Evolutionary conservation across 1,140 invertebrate genomes (phyloP), one percentile per base, ranked within the genome.

Genomic region (Parapsyche elsis): DNA sequence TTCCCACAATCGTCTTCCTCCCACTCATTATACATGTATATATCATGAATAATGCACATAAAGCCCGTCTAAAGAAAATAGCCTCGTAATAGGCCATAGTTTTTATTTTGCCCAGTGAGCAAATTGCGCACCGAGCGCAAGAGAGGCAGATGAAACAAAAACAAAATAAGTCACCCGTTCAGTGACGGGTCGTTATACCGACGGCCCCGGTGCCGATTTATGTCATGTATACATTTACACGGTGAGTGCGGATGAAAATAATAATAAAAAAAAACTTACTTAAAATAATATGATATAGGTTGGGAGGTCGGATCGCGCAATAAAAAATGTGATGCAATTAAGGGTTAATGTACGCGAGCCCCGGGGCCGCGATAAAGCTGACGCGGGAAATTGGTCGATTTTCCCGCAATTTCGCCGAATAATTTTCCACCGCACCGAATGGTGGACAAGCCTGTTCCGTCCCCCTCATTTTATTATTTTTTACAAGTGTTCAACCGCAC

Each of bases 71-170:
- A 67, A 67, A 30, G 64, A 67, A 67, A 67, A 67, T 67, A 23
- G 64, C 64, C 21, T 26, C 64, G 24, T 67, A 67, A 67, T 67
- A 67, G 64, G 64, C 26, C 64, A 67, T 67, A 67, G 64, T 67
- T 67, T n/a, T 67, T 67, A 67, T 67, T 67, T 67, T 67, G 64
- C 64, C 24, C 64, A 30, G 64, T 30, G 21, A 30, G 24, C 64
- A 67, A 67, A 67, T 67, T 67, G 64, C 64, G 57, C 64, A 9
- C 21, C 21, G 16, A 12, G 49, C 49, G 45, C 12, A 46, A 12
- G 12, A 46, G 12, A 46, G 45, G 12, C 10, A 53, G 16, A 53
- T 53, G 16, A 53, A 53, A 53, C 16, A 53, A 53, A 53, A 53
- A 14, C 2, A 53, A 53, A 14, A 53, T 53, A 53, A n/a, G n/a